These are phyloP conservation scores for Craniophora ligustri DNA, from an alignment of 2,888 invertebrate genomes.

Conservation along the genomic window DNA sequence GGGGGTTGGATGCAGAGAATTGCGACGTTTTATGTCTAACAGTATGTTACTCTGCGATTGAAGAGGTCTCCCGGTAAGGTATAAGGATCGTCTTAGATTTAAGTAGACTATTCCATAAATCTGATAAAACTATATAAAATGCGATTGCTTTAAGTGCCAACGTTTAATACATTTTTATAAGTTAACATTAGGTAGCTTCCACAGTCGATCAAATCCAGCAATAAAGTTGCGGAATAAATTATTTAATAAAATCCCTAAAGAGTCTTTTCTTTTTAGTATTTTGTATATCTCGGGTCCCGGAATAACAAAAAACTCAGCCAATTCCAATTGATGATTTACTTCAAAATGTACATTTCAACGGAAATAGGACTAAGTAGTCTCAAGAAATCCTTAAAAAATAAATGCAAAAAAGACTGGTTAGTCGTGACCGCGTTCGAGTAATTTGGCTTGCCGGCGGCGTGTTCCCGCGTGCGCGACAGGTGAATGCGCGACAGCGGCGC, in stretches of 20 bases:
- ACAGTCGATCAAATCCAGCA: no score
- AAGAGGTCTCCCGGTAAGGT: slow-evolving; percentile 41
- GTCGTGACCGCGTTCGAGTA: slow-evolving; percentile 65
- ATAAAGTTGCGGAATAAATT: no score
- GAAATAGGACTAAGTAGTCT: slow-evolving; percentile 26
- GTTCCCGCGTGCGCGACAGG: slow-evolving; percentile 66
- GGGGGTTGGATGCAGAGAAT: slow-evolving; percentile 37
- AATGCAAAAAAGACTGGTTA: slow-evolving; percentile 43
- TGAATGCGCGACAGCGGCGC: slow-evolving; percentile 68
- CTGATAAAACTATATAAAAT: slow-evolving; percentile 45
- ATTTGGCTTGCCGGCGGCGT: slow-evolving; percentile 63
- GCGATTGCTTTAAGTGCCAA: slow-evolving; percentile 38
- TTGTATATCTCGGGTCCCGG: neutral
- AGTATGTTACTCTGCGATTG: slow-evolving; percentile 42
- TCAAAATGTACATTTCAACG: slow-evolving; percentile 18
- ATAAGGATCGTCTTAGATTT: slow-evolving; percentile 40
- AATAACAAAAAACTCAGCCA: neutral
- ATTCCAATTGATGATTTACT: slow-evolving; percentile 15
- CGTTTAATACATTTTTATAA: slow-evolving; percentile 44
- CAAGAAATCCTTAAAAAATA: slow-evolving; percentile 38
- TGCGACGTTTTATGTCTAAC: slow-evolving; percentile 40
- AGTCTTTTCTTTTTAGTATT: no score
- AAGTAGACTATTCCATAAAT: slow-evolving; percentile 46
- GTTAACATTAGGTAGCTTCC: slow-evolving; percentile 32
- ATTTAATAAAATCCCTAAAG: no score